These are phyloP conservation scores for Pyrocephalus nanus DNA, from an alignment of 2,797 vertebrate species.

Conservation along the genomic window DNA sequence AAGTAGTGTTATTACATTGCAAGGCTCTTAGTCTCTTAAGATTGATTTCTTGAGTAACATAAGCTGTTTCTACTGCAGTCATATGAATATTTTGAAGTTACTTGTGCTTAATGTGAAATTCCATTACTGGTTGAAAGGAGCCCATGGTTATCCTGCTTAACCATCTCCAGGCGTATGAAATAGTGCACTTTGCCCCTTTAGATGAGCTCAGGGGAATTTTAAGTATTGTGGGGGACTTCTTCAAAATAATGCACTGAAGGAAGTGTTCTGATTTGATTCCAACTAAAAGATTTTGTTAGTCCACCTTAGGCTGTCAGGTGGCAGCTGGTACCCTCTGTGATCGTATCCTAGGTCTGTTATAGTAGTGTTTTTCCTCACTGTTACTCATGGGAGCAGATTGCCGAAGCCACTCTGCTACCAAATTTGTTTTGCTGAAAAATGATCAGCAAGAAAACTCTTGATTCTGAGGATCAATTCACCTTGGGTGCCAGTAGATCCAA, in stretches of 20 bases:
- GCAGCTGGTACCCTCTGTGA: not conserved
- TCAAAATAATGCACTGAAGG: not conserved
- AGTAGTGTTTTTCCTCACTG: not conserved
- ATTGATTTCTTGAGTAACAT: constrained; percentile 50
- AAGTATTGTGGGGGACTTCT: not conserved
- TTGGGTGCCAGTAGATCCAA: not conserved
- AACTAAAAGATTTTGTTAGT: not conserved
- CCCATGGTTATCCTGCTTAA: not conserved
- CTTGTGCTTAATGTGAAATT: constrained; percentile 1
- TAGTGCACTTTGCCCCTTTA: not conserved
- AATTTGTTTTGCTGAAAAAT: not conserved
- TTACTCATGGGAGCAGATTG: not conserved
- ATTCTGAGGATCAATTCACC: not conserved
- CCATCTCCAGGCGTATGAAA: not conserved
- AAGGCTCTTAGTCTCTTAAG: constrained; percentile 32
- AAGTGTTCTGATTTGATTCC: not conserved
- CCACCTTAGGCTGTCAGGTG: not conserved
- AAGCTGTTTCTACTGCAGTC: constrained; percentile 33
- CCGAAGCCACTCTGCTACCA: not conserved
- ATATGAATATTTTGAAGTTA: constrained; percentile 40
- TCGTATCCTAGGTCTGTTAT: not conserved
- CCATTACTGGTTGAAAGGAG: not conserved
- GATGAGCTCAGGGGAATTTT: not conserved
- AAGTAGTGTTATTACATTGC: constrained; percentile 53
- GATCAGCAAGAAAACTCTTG: not conserved